Evolutionary conservation across 2,113 vertebrate genomes (phyloP).

Genomic region (Prunella himalayana): DNA sequence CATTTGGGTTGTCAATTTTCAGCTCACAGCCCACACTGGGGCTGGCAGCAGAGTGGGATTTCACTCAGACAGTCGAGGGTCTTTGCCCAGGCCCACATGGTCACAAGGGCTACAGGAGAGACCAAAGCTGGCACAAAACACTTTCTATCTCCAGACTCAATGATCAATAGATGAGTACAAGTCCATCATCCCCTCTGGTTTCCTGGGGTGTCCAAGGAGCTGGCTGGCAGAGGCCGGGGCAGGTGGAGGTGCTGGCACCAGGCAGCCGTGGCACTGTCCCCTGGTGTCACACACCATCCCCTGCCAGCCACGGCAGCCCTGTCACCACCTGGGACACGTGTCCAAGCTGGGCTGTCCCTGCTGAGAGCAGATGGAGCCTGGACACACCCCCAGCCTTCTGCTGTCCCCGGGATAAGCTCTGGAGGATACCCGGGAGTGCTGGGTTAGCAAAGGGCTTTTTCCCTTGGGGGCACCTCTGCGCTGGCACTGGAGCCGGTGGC

Average conservation of each 20-base stretch:
- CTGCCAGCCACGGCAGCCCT: not conserved
- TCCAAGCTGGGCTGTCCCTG: not conserved
- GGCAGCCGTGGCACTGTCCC: not conserved
- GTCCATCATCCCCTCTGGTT: not conserved
- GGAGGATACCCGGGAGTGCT: not conserved
- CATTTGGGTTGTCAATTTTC: no score
- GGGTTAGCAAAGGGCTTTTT: not conserved
- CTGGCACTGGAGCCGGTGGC: fast-evolving
- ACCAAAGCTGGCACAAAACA: not conserved
- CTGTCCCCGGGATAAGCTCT: fast-evolving
- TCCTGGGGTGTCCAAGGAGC: not conserved
- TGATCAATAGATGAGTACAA: not conserved
- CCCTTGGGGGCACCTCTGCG: fast-evolving
- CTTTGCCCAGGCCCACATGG: not conserved
- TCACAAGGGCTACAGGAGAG: not conserved
- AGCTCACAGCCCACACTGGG: not conserved
- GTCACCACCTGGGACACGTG: fast-evolving
- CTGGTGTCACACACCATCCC: not conserved
- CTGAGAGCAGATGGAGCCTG: not conserved
- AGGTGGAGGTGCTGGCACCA: not conserved
- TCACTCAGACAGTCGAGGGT: not conserved
- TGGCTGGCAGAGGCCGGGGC: fast-evolving
- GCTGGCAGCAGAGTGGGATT: not conserved
- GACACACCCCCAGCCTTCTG: not conserved
- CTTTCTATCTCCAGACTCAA: not conserved